Conservation (phyloP, 2,113 vertebrate genomes). For the Donacobius atricapilla region DNA sequence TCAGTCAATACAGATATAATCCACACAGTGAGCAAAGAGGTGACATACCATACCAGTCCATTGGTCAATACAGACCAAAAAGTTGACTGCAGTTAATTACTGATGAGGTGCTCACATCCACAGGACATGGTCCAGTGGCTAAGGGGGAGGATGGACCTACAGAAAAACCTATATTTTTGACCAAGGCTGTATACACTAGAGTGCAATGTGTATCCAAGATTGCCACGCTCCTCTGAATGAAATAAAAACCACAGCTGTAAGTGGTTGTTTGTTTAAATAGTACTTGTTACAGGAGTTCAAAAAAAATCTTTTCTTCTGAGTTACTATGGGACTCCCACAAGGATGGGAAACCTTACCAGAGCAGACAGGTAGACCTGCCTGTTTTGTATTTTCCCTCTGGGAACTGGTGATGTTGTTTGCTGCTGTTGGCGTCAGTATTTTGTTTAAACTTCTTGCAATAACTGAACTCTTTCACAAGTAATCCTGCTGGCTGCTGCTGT, state of each 20-base stretch:
- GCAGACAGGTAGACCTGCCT: background rate
- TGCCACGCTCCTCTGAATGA: background rate
- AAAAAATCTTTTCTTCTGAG: background rate
- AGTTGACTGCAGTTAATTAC: background rate
- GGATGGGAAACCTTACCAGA: background rate
- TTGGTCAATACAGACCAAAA: background rate
- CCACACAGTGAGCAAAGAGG: background rate
- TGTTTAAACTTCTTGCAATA: background rate
- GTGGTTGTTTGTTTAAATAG: background rate
- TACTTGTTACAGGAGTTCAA: background rate
- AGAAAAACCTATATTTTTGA: background rate
- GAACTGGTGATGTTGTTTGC: background rate
- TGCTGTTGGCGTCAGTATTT: background rate
- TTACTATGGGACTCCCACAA: background rate
- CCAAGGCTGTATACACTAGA: background rate
- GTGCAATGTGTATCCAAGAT: background rate
- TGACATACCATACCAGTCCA: background rate
- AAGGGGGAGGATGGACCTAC: background rate
- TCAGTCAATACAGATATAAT: background rate
- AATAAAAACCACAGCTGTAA: background rate
- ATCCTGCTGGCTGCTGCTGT: background rate
- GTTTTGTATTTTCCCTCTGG: background rate
- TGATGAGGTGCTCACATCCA: background rate
- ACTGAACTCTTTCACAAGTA: background rate
- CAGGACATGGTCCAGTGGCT: background rate